Percentiles rank a stretch among this genome's conserved stretches.
These are phyloP conservation scores for Serripes groenlandicus DNA, from an alignment of 2,888 invertebrate genomes.

Conservation along the genomic window DNA sequence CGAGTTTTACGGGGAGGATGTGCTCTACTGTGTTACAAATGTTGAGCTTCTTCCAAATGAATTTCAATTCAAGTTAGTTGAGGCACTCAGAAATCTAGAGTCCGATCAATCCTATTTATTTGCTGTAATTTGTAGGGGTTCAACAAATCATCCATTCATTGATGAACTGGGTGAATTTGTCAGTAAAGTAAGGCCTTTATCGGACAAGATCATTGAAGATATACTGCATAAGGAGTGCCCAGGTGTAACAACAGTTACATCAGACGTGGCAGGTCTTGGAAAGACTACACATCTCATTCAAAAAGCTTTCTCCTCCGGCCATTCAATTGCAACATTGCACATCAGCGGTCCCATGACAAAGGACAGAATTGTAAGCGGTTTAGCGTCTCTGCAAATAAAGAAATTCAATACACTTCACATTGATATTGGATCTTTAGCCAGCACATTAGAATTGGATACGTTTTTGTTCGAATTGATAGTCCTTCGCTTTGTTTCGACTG, in stretches of 20 bases:
- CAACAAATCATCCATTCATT: constrained; percentile 67
- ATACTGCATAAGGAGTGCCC: constrained; percentile 47
- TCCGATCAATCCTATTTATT: constrained; percentile 36
- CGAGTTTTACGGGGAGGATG: background rate
- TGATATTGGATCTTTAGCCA: constrained; percentile 67
- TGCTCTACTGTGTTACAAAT: constrained; percentile 69
- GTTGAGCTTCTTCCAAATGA: constrained; percentile 69
- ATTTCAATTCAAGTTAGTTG: constrained; percentile 67
- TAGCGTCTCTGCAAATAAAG: constrained; percentile 43
- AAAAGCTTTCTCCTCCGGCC: constrained; percentile 33
- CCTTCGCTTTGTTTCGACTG: constrained; percentile 58
- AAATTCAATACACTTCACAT: constrained; percentile 66
- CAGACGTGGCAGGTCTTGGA: constrained; percentile 70
- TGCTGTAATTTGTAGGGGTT: constrained; percentile 70
- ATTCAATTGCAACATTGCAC: constrained; percentile 60
- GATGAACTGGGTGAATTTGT: constrained; percentile 52
- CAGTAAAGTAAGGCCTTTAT: constrained; percentile 33
- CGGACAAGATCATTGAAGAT: constrained; percentile 34
- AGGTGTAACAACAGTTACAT: constrained; percentile 61
- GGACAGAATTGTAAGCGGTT: constrained; percentile 45
- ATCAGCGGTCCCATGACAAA: constrained; percentile 68
- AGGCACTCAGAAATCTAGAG: constrained; percentile 41
- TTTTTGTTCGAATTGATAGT: constrained; percentile 73
- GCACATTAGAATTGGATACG: constrained; percentile 64
- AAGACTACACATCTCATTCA: constrained; percentile 64